phyloP scores from a whole-genome alignment of 1,140 invertebrate genomes.

The Saccostrea glomerata region DNA sequence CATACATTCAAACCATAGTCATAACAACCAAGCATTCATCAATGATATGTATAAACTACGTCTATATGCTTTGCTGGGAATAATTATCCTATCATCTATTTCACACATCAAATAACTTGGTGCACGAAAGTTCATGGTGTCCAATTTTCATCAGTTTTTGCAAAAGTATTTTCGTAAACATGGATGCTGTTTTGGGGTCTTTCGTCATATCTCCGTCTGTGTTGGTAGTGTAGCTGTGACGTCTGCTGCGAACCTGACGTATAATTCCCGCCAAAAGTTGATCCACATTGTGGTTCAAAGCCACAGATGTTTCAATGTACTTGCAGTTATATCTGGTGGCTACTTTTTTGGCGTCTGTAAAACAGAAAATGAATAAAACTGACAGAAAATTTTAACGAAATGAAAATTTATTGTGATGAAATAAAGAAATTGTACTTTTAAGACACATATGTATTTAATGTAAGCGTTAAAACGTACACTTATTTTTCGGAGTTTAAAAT shows the following conservation, averaged over 20 bases:
- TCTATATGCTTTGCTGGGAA: neutral
- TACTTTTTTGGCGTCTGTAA: constrained; percentile 75
- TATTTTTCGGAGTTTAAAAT: neutral
- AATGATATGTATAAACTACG: constrained; percentile 15
- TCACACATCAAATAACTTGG: constrained; percentile 21
- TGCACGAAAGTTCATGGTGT: neutral
- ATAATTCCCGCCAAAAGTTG: constrained; percentile 89
- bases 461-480: neutral
- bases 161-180: constrained; percentile 17
- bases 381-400: neutral
- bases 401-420: neutral
- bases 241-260: constrained; percentile 73
- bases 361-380: neutral
- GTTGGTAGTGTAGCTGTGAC: neutral
- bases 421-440: neutral
- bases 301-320: constrained; percentile 90
- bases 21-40: neutral
- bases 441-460: neutral
- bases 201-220: neutral
- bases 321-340: constrained; percentile 87
- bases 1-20: constrained; percentile 8
- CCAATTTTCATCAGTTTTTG: constrained; percentile 27
- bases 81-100: neutral
- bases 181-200: constrained; percentile 9
- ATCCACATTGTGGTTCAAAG: constrained; percentile 89